Evolutionary conservation across 92 coral and sea anemone species (phyloP), one percentile per base, ranked within the genome.

Genomic region (Heteractis magnifica): DNA sequence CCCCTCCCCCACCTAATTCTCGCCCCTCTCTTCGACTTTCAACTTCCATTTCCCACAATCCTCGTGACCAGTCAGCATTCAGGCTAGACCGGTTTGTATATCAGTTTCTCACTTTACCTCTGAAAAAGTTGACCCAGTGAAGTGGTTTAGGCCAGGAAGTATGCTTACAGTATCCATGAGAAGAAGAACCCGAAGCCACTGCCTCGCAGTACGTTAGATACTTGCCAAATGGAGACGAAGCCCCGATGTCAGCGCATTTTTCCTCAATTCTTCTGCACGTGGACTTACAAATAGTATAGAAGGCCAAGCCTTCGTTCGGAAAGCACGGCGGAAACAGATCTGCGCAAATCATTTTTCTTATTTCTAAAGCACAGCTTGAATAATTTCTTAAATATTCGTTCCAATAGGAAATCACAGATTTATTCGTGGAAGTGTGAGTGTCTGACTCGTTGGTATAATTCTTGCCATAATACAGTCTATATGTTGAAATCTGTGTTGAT

Each of bases 301-400:
- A 60, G n/a, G 86, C 88, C 10, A 80, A 81, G 26, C 89, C 85
- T 71, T 90, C 93, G 10, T 73, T 65, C 10, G 89, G 89, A 71
- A 90, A 92, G 79, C 95, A 92, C 2, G 95, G 95, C 71, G 95
- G 93, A 5, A 90, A 90, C 49, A 81, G 81, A 41, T 87, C 90
- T 14, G 86, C 93, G 77, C 95, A 92, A 16, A 92, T 70, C 76
- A 89, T 79, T 77, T 89, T 92, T 83, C 82, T 83, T 44, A 92
- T 89, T 56, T 84, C 77, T 50, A 79, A 70, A 4, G 83, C 81
- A 62, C 95, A 92, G 23, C 72, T 80, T 10, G 88, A 81, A 71
- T 89, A 26, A 41, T 80, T 76, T 13, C 79, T 78, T 14, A 87
- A n/a, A 18, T 80, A 41, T 6, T 74, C 12, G 60, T 10, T 6